Evolutionary conservation across 2,797 vertebrate species (phyloP).

Genomic region (Lepilemur ruficaudatus): DNA sequence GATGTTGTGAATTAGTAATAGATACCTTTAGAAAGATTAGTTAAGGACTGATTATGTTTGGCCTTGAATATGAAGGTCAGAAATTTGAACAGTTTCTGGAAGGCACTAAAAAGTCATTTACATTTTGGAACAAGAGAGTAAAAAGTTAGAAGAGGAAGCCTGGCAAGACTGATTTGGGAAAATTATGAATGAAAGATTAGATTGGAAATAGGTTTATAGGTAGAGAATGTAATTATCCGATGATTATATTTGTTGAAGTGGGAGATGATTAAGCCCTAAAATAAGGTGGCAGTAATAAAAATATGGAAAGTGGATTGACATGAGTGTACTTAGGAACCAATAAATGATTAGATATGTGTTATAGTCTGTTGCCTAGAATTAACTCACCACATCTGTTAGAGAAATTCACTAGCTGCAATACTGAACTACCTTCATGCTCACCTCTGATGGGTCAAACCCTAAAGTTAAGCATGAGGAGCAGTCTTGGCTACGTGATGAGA

Average conservation of each 20-base stretch:
- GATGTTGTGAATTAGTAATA: not conserved
- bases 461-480: not conserved
- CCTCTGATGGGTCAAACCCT: not conserved
- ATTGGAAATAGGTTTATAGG: not conserved
- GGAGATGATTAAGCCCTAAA: not conserved
- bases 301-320: not conserved
- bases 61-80: not conserved
- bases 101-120: not conserved
- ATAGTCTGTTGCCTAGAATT: not conserved
- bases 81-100: not conserved
- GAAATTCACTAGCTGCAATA: not conserved
- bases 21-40: not conserved
- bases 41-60: not conserved
- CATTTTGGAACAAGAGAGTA: not conserved
- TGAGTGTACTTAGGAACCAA: not conserved
- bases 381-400: not conserved
- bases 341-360: not conserved
- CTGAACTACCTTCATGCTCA: not conserved
- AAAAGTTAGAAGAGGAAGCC: not conserved
- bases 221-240: conserved; percentile 29
- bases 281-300: not conserved
- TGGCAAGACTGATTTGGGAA: conserved; percentile 20
- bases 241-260: not conserved
- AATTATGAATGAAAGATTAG: conserved; percentile 34
- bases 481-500: not conserved